Evolutionary conservation across 1,140 invertebrate species (phyloP).

Genomic region (Gyrodactylus salaris): DNA sequence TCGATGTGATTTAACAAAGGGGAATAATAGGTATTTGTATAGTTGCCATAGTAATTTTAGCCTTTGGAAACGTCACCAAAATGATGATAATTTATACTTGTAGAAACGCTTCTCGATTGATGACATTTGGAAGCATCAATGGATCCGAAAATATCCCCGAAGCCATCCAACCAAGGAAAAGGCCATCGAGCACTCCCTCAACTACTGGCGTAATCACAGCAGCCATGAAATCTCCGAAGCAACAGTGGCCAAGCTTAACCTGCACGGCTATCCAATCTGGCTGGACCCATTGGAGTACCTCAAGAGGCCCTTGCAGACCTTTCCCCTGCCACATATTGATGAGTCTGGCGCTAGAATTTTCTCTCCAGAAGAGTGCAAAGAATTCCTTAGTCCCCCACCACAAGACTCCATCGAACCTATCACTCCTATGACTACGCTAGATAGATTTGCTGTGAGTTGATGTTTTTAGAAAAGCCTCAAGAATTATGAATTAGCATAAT

Average conservation of each 20-base stretch:
- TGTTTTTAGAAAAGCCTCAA: too few relatives aligned
- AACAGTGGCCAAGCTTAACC: background rate
- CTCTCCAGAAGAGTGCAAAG: background rate
- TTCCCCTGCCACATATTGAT: background rate
- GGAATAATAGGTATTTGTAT: too few relatives aligned
- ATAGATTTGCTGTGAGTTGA: background rate
- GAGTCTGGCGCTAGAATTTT: background rate
- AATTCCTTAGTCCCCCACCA: background rate
- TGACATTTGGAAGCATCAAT: background rate
- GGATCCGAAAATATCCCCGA: background rate
- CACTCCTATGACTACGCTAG: background rate
- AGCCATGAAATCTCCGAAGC: background rate
- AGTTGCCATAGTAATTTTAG: too few relatives aligned
- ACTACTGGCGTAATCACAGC: background rate
- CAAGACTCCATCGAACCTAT: background rate
- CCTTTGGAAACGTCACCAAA: too few relatives aligned
- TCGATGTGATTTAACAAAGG: too few relatives aligned
- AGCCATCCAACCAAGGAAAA: background rate
- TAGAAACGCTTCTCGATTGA: background rate
- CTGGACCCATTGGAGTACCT: background rate
- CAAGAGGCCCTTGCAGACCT: background rate
- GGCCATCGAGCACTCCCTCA: background rate
- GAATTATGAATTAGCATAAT: too few relatives aligned
- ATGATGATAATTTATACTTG: too few relatives aligned
- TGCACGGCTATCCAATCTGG: background rate